Conservation (phyloP, 2,797 vertebrate genomes). For the Scolopax rusticola region DNA sequence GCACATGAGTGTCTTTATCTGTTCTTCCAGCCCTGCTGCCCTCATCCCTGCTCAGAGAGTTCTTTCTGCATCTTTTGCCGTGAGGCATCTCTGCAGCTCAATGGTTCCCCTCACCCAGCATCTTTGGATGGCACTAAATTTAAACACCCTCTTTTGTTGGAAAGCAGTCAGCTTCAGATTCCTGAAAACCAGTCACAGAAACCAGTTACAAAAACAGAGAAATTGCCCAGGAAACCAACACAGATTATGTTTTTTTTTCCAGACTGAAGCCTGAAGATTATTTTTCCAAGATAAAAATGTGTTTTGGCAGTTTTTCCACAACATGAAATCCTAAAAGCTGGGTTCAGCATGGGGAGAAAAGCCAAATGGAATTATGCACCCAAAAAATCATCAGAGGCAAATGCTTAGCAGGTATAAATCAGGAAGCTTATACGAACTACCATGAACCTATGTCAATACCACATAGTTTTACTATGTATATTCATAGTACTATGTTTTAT, state of each 20-base stretch:
- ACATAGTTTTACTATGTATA: too few relatives aligned
- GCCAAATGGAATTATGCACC: not conserved
- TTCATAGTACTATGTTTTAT: not conserved
- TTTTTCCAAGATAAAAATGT: conserved; percentile 17
- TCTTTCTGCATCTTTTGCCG: not conserved
- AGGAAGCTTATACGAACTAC: not conserved
- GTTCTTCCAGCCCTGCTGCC: not conserved
- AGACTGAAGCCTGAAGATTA: conserved; percentile 13
- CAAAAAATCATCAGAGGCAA: not conserved
- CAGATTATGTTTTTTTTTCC: not conserved
- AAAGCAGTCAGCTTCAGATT: conserved; percentile 41
- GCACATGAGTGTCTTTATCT: too few relatives aligned
- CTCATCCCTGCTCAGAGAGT: not conserved
- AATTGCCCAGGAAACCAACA: conserved; percentile 59
- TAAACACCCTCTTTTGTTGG: conserved; percentile 3
- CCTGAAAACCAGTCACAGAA: conserved; percentile 62
- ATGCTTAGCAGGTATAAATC: not conserved
- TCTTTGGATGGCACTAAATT: not conserved
- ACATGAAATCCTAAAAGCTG: not conserved
- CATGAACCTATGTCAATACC: not conserved
- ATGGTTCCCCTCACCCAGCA: not conserved
- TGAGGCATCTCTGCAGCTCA: not conserved
- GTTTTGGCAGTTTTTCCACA: not conserved
- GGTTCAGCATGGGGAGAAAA: not conserved
- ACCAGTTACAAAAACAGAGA: conserved; percentile 68